Evolutionary conservation across 2,888 invertebrate genomes (phyloP).

Genomic region (Octonoba sinensis): DNA sequence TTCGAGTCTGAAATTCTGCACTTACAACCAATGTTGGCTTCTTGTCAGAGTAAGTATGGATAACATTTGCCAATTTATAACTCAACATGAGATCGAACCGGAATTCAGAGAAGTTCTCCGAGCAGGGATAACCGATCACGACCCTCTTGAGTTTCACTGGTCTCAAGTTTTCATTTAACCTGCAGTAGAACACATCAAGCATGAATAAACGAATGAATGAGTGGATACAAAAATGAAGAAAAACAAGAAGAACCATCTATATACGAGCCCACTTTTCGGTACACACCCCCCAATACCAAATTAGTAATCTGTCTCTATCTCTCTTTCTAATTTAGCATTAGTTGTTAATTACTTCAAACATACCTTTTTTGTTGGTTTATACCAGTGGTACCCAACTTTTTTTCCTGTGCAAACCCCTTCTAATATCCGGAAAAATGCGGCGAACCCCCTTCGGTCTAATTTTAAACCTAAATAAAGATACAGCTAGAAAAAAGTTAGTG

Average conservation of each 20-base stretch:
- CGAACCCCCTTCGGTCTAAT: no score
- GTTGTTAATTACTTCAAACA: no score
- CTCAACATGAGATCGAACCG: slow-evolving; percentile 84
- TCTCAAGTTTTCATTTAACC: slow-evolving; percentile 80
- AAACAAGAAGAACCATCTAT: background rate
- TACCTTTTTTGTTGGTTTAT: no score
- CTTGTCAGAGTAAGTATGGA: slow-evolving; percentile 79
- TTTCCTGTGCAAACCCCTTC: no score
- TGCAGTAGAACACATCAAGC: slow-evolving; percentile 69
- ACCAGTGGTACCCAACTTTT: no score
- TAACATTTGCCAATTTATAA: slow-evolving; percentile 80
- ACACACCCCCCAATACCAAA: no score
- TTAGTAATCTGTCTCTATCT: no score
- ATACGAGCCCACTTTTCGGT: background rate
- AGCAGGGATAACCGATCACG: slow-evolving; percentile 79
- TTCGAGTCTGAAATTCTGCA: no score
- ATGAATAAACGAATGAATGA: background rate
- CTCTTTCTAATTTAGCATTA: no score
- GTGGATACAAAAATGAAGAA: background rate
- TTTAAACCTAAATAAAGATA: no score
- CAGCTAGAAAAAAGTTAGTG: no score
- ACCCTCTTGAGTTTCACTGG: slow-evolving; percentile 82
- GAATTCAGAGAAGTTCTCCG: slow-evolving; percentile 76
- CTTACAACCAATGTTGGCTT: slow-evolving; percentile 77
- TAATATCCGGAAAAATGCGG: no score